These are phyloP conservation scores for Grammomys dolichurus DNA, from an alignment of 2,113 vertebrate genomes.

Conservation along the genomic window DNA sequence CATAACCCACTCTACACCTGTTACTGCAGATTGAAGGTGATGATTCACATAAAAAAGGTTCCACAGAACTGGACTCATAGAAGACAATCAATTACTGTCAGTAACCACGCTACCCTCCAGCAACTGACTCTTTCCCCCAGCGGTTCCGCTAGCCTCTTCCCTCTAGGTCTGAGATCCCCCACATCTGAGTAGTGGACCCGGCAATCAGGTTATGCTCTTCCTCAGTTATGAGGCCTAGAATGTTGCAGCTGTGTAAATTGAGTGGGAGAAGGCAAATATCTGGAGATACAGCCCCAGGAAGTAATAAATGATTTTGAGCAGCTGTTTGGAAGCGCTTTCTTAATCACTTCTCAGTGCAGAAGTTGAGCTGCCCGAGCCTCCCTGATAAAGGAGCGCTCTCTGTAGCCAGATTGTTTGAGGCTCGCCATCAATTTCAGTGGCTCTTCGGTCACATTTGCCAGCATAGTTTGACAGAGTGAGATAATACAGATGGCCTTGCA, in stretches of 20 bases:
- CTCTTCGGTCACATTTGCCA: slow-evolving; percentile 57
- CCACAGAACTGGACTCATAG: background rate
- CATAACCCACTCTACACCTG: background rate
- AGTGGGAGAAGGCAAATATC: background rate
- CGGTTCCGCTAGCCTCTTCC: background rate
- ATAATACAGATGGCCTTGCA: slow-evolving; percentile 43
- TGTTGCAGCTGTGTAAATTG: slow-evolving; percentile 79
- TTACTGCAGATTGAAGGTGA: background rate
- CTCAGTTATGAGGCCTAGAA: slow-evolving; percentile 53
- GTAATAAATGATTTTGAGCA: slow-evolving; percentile 82
- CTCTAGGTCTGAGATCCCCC: background rate
- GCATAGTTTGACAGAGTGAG: slow-evolving; percentile 44
- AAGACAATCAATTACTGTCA: background rate
- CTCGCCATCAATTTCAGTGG: slow-evolving; percentile 70
- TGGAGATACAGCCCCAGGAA: slow-evolving; percentile 67
- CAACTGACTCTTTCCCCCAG: background rate
- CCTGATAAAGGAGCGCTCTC: slow-evolving; percentile 61
- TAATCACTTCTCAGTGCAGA: slow-evolving; percentile 80
- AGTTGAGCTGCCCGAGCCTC: slow-evolving; percentile 63
- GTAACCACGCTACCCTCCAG: background rate
- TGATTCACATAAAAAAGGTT: background rate
- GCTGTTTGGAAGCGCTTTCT: slow-evolving; percentile 81
- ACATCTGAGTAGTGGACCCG: background rate
- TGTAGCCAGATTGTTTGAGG: slow-evolving; percentile 78
- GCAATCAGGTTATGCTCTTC: background rate